Evolutionary conservation across 2,888 invertebrate species (phyloP), one percentile per base, ranked within the genome.

Genomic region (Selenia dentaria): DNA sequence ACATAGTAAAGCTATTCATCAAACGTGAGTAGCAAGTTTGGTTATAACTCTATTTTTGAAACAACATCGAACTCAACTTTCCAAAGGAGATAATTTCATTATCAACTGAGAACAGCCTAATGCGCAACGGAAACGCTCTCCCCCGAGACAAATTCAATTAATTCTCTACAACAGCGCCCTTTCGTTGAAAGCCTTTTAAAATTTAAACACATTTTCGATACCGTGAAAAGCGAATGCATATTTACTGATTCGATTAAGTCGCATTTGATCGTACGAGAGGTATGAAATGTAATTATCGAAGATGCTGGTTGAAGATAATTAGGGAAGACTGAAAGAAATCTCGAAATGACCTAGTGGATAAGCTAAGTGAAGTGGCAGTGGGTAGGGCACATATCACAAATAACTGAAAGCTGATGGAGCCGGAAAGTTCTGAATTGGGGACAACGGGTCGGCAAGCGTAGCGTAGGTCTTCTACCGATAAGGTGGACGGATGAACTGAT

Each of bases 81-180:
- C 66, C 73, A 70, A 81, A 80, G 80, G 73, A 74, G 58, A 73
- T 87, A 88, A 88, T 81, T 83, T 73, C 62, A 82, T 89, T 87
- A 86, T 77, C 67, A 74, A 75, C 71, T 71, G 65, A 69, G 76
- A 74, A 72, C 70, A 71, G 70, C 74, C 81, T 87, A 85, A 80
- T 84, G 83, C 78, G 82, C 81, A 82, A 74, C 84, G 81, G 84
- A 85, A 83, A 78, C 77, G 74, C 70, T 62, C 77, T 78, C 86
- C 81, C 85, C 74, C 73, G 84, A 84, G 84, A 83, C 82, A 85
- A 88, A 88, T 82, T 87, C 87, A 80, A 88, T 88, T 88, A 87
- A 82, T 82, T 79, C 79, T 83, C 79, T 82, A 74, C 78, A 85
- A 84, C 77, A 79, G 68, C 72, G 67, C 70, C 67, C 70, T 69